Conservation (phyloP, 2,797 vertebrate genomes). For the Semotilus atromaculatus region DNA sequence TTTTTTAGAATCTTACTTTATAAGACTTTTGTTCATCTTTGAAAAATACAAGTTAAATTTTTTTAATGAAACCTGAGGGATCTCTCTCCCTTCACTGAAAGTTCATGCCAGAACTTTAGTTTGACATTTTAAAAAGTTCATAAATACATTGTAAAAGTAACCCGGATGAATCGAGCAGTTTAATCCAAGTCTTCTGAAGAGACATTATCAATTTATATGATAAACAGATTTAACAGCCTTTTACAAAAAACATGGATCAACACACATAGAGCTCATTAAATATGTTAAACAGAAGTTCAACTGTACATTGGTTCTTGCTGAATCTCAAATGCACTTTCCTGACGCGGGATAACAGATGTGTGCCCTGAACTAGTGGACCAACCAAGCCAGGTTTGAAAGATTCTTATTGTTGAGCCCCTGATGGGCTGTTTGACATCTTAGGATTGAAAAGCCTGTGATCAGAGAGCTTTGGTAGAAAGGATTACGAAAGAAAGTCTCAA, state of each 20-base stretch:
- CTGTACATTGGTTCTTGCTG: neutral
- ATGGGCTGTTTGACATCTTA: neutral
- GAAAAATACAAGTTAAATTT: no score
- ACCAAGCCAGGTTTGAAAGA: neutral
- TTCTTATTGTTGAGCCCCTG: neutral
- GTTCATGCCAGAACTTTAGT: neutral
- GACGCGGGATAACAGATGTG: neutral
- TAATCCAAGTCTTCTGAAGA: no score
- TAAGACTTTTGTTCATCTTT: neutral
- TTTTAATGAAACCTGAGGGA: no score
- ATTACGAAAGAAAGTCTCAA: neutral
- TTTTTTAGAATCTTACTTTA: neutral
- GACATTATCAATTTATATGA: no score
- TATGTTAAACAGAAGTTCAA: neutral
- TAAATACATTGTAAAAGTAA: neutral
- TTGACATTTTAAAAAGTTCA: neutral
- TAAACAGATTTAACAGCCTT: no score
- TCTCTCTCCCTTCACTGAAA: no score
- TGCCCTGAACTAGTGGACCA: neutral
- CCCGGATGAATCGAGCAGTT: neutral
- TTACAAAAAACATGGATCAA: neutral
- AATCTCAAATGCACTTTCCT: neutral
- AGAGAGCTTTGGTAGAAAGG: neutral
- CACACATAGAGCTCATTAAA: neutral
- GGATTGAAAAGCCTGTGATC: neutral